These are phyloP conservation scores for Epinephelus fuscoguttatus DNA, from an alignment of 2,113 vertebrate species.

Conservation along the genomic window DNA sequence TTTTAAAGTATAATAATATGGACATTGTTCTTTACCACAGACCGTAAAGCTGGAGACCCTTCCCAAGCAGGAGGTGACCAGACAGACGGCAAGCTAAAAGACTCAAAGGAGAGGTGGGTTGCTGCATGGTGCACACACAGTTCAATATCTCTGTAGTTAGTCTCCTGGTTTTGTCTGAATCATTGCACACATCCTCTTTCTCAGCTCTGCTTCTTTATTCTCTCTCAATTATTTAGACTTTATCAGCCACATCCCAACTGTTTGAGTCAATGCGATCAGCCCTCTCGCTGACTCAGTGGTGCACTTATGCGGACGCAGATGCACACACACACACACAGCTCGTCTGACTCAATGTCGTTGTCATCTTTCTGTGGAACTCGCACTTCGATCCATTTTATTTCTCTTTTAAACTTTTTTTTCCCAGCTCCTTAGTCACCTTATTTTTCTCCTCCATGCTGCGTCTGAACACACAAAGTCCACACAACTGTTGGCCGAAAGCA, in stretches of 20 bases:
- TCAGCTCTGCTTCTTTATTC: conserved; percentile 23
- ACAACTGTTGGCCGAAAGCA: background rate
- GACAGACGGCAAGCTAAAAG: conserved; percentile 77
- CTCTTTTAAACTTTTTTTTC: background rate
- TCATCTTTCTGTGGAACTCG: conserved; percentile 24
- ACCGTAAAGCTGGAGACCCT: conserved; percentile 80
- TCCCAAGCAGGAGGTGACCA: conserved; percentile 76
- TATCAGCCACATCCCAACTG: conserved; percentile 24
- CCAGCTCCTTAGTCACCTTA: background rate
- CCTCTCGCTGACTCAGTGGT: conserved; percentile 38
- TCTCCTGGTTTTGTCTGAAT: conserved; percentile 20
- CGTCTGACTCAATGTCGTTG: conserved; percentile 47
- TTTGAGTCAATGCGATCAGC: conserved; percentile 35
- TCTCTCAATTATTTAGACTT: conserved; percentile 39
- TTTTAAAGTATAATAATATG: conserved; percentile 12
- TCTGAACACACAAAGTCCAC: background rate
- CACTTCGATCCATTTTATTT: conserved; percentile 22
- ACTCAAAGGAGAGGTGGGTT: conserved; percentile 83
- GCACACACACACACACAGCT: background rate
- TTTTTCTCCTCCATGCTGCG: conserved; percentile 15
- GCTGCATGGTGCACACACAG: background rate
- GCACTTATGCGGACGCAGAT: conserved; percentile 8
- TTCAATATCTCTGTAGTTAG: conserved; percentile 12
- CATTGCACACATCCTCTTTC: conserved; percentile 4
- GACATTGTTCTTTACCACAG: conserved; percentile 60